Base-by-base conservation (phyloP, 2,888 invertebrate genomes). In the Gandaritis pyraliata region DNA sequence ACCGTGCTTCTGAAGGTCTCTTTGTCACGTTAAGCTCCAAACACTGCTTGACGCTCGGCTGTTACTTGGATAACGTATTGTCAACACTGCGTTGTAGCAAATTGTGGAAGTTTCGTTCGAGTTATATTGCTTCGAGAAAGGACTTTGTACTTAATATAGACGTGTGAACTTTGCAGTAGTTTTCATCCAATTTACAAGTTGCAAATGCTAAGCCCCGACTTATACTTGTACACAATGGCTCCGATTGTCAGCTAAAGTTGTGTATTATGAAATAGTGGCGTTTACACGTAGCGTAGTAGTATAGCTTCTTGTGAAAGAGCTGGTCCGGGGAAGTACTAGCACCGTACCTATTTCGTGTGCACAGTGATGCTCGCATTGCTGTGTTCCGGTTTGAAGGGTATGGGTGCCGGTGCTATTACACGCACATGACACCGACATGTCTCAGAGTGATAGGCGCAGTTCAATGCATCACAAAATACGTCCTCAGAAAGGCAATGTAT, bases 81-180 rank as follows among this genome's bases (percentile, higher is more conserved):
- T 58, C 38, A 58, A 23, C 23, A 23, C 58, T 50, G 36, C 49
- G 45, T 58, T 51, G 58, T 15, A 23, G 43, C 58, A 38, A 50
- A 45, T 51, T 56, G 41, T 48, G 39, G 18, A 49, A 56, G 56
- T 56, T 51, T 8, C 13, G 16, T 7, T 23, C 18, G 29, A 49
- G 60, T 60, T 60, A 43, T n/a, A 58, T 53, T 52, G 54, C 53
- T 58, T 33, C 8, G 30, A 49, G 48, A 55, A 45, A 51, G 48
- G 49, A 50, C 54, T 60, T 49, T 49, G 54, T 60, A n/a, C n/a
- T n/a, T n/a, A 38, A 49, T 54, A 16, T 49, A 50, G 36, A 58
- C 36, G 54, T 58, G 33, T 33, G 38, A 36, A 53, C 49, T 57
- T 50, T 4, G 13, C 3, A 38, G 39, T 41, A 46, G 58, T 53